These are phyloP conservation scores for Cyphomyrus plagiostoma DNA, from an alignment of 2,113 vertebrate genomes.

Conservation along the genomic window DNA sequence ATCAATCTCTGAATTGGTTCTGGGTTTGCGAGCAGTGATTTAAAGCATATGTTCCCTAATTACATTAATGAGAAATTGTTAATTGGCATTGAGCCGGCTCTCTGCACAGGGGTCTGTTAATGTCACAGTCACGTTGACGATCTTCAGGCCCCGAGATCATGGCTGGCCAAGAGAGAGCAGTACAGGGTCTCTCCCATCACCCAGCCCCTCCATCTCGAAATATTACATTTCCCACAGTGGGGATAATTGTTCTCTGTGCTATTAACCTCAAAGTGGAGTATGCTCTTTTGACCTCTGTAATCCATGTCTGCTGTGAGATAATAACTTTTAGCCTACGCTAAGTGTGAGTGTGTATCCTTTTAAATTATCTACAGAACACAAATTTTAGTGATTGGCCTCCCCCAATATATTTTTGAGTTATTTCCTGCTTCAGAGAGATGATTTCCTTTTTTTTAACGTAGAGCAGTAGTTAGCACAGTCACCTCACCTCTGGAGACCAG, in stretches of 20 bases:
- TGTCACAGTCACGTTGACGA: constrained; percentile 63
- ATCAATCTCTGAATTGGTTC: constrained; percentile 65
- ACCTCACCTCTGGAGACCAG: neutral
- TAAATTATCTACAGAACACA: neutral
- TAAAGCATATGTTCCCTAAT: constrained; percentile 81
- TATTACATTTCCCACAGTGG: constrained; percentile 37
- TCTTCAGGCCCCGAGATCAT: constrained; percentile 53
- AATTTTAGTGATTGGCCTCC: neutral
- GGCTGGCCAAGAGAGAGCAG: constrained; percentile 39
- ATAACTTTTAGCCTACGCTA: constrained; percentile 22
- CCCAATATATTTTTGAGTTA: neutral
- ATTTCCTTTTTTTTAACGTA: neutral
- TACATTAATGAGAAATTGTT: constrained; percentile 72
- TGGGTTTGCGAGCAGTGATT: constrained; percentile 65
- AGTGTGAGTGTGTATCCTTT: neutral
- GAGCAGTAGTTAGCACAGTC: neutral
- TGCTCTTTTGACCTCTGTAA: constrained; percentile 32
- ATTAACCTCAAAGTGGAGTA: constrained; percentile 48
- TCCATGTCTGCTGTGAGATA: constrained; percentile 26
- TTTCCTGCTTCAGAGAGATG: neutral
- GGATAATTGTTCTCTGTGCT: constrained; percentile 49
- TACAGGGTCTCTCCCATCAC: constrained; percentile 20
- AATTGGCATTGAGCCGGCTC: constrained; percentile 62
- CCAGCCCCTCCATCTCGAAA: constrained; percentile 5
- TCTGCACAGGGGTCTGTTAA: constrained; percentile 56